These are phyloP conservation scores for Melanostigma gelatinosum DNA, from an alignment of 2,113 vertebrate genomes.

Conservation along the genomic window DNA sequence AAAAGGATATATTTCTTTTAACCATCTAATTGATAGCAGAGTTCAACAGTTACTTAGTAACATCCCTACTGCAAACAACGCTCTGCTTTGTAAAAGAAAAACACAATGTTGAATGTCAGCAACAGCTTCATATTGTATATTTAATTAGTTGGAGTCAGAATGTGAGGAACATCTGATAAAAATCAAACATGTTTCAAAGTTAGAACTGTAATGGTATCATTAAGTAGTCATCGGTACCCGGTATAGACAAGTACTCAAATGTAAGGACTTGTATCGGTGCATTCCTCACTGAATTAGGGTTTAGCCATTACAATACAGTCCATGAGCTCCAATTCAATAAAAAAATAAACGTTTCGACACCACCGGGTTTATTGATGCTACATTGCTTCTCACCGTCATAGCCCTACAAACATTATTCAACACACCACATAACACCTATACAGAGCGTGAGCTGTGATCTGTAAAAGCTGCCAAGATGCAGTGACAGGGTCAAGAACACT, in stretches of 20 bases:
- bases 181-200: not conserved
- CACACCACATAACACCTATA: conserved; percentile 25
- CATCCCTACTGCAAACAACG: not conserved
- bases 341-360: not conserved
- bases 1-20: no score
- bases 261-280: not conserved
- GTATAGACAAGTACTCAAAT: not conserved
- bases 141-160: not conserved
- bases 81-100: not conserved
- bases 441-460: conserved; percentile 21
- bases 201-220: not conserved
- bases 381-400: conserved; percentile 1
- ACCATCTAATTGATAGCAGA: no score
- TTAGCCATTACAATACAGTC: not conserved
- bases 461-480: conserved; percentile 35
- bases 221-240: not conserved
- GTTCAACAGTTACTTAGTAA: no score
- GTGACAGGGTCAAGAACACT: conserved; percentile 60
- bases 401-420: conserved; percentile 19
- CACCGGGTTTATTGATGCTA: conserved; percentile 4
- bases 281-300: not conserved
- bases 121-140: not conserved
- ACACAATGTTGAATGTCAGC: not conserved
- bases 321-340: not conserved
- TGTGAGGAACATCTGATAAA: not conserved